Evolutionary conservation across 2,888 invertebrate species (phyloP).

Genomic region (Biston stratarius): DNA sequence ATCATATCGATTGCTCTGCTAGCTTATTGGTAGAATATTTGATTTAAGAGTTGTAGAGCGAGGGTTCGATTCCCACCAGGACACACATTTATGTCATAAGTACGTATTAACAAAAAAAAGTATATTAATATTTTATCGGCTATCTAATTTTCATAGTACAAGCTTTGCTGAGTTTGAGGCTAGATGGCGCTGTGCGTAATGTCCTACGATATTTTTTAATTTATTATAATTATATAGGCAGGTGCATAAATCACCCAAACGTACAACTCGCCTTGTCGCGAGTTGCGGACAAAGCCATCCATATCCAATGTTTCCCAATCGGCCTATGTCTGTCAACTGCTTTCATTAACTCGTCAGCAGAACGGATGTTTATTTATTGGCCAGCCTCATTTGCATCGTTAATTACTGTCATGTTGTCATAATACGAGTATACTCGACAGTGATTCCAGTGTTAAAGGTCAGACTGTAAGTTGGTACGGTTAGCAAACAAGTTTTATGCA

Average conservation of each 20-base stretch:
- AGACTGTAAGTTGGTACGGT: neutral
- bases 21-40: too few relatives aligned
- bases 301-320: constrained; percentile 6
- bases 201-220: too few relatives aligned
- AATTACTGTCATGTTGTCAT: constrained; percentile 16
- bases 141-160: too few relatives aligned
- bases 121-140: too few relatives aligned
- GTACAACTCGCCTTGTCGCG: neutral
- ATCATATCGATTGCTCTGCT: too few relatives aligned
- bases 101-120: too few relatives aligned
- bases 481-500: neutral
- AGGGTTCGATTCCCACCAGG: too few relatives aligned
- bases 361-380: constrained; percentile 21
- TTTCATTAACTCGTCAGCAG: constrained; percentile 4
- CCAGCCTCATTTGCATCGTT: constrained; percentile 16
- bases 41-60: too few relatives aligned
- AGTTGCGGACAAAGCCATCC: neutral
- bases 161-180: too few relatives aligned
- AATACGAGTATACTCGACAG: constrained; percentile 2
- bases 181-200: too few relatives aligned
- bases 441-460: neutral
- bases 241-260: neutral
- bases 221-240: neutral
- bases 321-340: constrained; percentile 8
- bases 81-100: too few relatives aligned